phyloP scores from a whole-genome alignment of 2,888 invertebrate genomes.

The Caenorhabditis imperialis region DNA sequence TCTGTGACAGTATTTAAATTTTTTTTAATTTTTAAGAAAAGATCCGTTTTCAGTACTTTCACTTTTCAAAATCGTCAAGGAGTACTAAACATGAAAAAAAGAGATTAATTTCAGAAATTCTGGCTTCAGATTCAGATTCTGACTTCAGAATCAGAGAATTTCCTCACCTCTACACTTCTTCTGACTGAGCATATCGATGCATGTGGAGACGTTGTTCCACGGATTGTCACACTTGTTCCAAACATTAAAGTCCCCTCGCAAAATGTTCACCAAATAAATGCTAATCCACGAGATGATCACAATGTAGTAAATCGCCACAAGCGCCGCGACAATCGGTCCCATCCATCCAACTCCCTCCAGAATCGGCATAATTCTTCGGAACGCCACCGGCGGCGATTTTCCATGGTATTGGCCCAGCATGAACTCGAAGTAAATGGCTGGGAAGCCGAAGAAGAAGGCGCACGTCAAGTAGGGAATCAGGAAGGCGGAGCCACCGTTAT shows the following conservation, averaged over 20 bases:
- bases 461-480: slow-evolving; percentile 78
- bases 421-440: slow-evolving; percentile 77
- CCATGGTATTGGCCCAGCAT: slow-evolving; percentile 73
- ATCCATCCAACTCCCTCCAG: slow-evolving; percentile 77
- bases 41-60: too few species aligned
- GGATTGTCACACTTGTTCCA: slow-evolving; percentile 56
- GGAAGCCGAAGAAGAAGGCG: slow-evolving; percentile 78
- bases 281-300: slow-evolving; percentile 72
- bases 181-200: slow-evolving; percentile 32
- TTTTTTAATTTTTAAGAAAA: too few species aligned
- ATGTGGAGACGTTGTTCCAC: slow-evolving; percentile 40
- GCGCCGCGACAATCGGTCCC: slow-evolving; percentile 92
- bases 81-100: too few species aligned
- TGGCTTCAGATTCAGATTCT: too few species aligned
- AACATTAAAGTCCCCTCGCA: slow-evolving; percentile 37
- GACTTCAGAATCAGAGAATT: too few species aligned
- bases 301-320: slow-evolving; percentile 72
- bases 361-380: slow-evolving; percentile 28
- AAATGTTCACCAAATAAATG: slow-evolving; percentile 62
- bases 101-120: too few species aligned
- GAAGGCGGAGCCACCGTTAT: slow-evolving; percentile 76
- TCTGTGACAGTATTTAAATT: too few species aligned
- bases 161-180: slow-evolving; percentile 10
- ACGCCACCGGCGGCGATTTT: slow-evolving; percentile 24
- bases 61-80: too few species aligned